phyloP scores from a whole-genome alignment of 2,797 vertebrate genomes.

The Linurgus olivaceus region DNA sequence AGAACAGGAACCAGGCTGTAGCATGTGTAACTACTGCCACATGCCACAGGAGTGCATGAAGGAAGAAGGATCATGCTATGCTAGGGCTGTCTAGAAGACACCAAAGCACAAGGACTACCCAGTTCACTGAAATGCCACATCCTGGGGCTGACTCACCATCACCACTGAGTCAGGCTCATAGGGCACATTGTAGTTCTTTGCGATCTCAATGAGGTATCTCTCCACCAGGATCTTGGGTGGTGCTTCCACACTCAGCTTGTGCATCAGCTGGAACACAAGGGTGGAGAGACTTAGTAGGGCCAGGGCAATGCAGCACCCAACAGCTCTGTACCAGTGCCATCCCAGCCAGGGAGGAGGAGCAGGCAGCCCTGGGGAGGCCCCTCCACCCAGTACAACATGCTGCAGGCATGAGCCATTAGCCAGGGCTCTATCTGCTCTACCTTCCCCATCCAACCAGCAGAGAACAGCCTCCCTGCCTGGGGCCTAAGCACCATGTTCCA shows the following conservation, averaged over 20 bases:
- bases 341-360: not conserved
- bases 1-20: not conserved
- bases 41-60: rapidly evolving
- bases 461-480: not conserved
- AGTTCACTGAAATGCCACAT: not conserved
- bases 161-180: constrained; percentile 96
- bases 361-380: not conserved
- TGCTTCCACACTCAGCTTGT: constrained; percentile 94
- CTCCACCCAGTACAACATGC: not conserved
- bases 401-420: not conserved
- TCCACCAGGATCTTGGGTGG: constrained; percentile 98
- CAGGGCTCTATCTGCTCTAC: not conserved
- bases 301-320: not conserved
- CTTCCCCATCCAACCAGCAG: not conserved
- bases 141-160: constrained; percentile 81
- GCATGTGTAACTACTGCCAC: not conserved
- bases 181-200: constrained; percentile 97
- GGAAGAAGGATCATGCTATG: not conserved
- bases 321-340: not conserved
- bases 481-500: not conserved
- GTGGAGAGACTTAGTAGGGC: not conserved
- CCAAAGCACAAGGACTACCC: not conserved
- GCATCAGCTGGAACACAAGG: constrained; percentile 86
- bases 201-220: constrained; percentile 97
- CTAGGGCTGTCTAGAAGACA: not conserved